A percentile compares a stretch with the other conserved stretches of the same genome.
These are phyloP conservation scores for Aleiodes testaceus DNA, from an alignment of 2,888 invertebrate genomes.

Conservation along the genomic window DNA sequence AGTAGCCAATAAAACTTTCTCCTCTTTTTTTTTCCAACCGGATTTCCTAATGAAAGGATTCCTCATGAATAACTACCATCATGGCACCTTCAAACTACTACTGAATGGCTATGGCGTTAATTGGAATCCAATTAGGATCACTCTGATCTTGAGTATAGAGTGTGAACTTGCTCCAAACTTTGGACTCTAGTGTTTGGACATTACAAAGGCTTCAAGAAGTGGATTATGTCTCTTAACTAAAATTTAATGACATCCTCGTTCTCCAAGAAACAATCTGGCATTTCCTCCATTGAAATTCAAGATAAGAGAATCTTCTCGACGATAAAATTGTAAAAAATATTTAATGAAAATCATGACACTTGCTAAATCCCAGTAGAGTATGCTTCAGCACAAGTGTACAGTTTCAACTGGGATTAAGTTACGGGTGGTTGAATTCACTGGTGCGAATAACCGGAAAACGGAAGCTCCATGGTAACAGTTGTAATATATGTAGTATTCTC, in stretches of 20 bases:
- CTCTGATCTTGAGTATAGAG: slow-evolving; percentile 19
- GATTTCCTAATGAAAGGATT: background rate
- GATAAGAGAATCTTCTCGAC: background rate
- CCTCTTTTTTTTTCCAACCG: background rate
- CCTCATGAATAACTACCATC: slow-evolving; percentile 44
- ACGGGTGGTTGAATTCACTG: slow-evolving; percentile 47
- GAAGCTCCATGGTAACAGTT: slow-evolving; percentile 46
- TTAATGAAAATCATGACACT: slow-evolving; percentile 1
- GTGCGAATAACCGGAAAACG: slow-evolving; percentile 50
- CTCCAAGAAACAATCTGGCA: background rate
- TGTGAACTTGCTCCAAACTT: slow-evolving; percentile 28
- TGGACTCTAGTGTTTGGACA: slow-evolving; percentile 21
- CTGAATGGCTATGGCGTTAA: slow-evolving; percentile 54
- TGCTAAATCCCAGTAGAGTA: slow-evolving; percentile 34
- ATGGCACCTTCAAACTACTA: slow-evolving; percentile 50
- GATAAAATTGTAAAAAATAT: background rate
- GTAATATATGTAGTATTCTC: slow-evolving; percentile 45
- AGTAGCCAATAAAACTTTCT: background rate
- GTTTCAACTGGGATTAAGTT: slow-evolving; percentile 48
- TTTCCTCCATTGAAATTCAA: no score
- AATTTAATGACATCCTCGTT: background rate
- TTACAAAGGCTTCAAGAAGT: slow-evolving; percentile 16
- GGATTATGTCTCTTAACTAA: background rate
- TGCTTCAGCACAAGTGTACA: slow-evolving; percentile 19
- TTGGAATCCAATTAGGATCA: slow-evolving; percentile 57